Conservation (phyloP, 2,888 invertebrate genomes). For the Andrena hattorfiana region DNA sequence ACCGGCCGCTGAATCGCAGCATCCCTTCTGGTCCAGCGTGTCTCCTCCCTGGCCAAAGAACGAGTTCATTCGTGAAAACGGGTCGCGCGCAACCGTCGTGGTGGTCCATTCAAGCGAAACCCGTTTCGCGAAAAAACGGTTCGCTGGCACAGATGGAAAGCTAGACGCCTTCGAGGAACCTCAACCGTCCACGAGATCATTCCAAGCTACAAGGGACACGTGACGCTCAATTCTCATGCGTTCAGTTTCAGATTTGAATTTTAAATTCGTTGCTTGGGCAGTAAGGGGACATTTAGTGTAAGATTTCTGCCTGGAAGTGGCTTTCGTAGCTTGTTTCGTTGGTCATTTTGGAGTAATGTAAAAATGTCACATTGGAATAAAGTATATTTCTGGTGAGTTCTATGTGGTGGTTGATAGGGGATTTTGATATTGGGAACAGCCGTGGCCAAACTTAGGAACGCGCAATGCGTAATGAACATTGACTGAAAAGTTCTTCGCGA, state of each 20-base stretch:
- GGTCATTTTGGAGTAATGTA: neutral
- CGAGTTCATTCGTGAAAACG: constrained; percentile 52
- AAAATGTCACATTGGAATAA: neutral
- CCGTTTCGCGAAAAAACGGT: constrained; percentile 52
- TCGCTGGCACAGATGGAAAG: constrained; percentile 31
- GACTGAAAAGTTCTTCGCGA: too few relatives aligned
- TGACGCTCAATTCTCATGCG: neutral
- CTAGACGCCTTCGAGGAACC: constrained; percentile 1
- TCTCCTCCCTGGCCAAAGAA: constrained; percentile 36
- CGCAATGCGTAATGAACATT: too few relatives aligned
- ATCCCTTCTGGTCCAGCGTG: constrained; percentile 66
- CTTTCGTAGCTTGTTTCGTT: neutral
- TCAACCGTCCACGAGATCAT: constrained; percentile 49
- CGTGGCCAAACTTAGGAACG: too few relatives aligned
- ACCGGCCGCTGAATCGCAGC: constrained; percentile 56
- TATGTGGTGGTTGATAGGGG: too few relatives aligned
- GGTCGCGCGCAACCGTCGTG: constrained; percentile 41
- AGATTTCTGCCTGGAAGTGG: neutral
- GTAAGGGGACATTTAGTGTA: neutral
- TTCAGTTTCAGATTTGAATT: constrained; percentile 15
- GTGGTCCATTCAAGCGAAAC: constrained; percentile 62
- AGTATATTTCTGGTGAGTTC: too few relatives aligned
- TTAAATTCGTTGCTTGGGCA: neutral
- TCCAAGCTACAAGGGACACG: neutral
- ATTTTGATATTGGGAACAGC: too few relatives aligned